phyloP scores from a whole-genome alignment of 2,113 vertebrate genomes.

The Ploceus nigricollis region DNA sequence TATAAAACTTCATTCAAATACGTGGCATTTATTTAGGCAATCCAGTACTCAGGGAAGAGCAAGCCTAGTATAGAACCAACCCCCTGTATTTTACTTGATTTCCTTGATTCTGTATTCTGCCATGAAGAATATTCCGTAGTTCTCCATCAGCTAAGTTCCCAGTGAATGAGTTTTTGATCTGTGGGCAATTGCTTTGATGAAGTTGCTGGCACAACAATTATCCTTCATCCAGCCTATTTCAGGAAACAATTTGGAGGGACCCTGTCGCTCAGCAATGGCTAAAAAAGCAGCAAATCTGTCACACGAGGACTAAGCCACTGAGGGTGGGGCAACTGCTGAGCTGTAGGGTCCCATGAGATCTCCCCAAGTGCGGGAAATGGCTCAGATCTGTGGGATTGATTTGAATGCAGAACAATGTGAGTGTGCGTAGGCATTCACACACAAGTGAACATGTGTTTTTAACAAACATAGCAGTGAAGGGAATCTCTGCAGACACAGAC shows the following conservation, averaged over 20 bases:
- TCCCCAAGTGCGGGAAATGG: background rate
- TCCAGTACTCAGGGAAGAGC: background rate
- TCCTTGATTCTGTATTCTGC: background rate
- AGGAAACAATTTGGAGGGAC: background rate
- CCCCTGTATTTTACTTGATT: background rate
- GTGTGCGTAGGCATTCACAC: background rate
- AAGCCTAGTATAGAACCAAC: background rate
- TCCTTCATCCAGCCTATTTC: background rate
- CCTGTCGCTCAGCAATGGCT: background rate
- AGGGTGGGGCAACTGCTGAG: background rate
- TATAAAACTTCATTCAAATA: background rate
- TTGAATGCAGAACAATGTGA: background rate
- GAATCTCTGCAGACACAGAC: background rate
- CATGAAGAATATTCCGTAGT: background rate
- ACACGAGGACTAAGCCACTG: background rate
- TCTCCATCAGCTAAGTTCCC: background rate
- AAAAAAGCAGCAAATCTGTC: background rate
- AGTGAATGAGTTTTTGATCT: background rate
- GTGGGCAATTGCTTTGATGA: background rate
- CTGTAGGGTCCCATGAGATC: background rate
- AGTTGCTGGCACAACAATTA: background rate
- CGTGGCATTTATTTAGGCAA: background rate
- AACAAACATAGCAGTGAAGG: background rate
- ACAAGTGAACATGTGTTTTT: background rate
- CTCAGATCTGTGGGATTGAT: background rate